These are phyloP conservation scores for Acromyrmex charruanus DNA, from an alignment of 1,140 invertebrate genomes.

Conservation along the genomic window DNA sequence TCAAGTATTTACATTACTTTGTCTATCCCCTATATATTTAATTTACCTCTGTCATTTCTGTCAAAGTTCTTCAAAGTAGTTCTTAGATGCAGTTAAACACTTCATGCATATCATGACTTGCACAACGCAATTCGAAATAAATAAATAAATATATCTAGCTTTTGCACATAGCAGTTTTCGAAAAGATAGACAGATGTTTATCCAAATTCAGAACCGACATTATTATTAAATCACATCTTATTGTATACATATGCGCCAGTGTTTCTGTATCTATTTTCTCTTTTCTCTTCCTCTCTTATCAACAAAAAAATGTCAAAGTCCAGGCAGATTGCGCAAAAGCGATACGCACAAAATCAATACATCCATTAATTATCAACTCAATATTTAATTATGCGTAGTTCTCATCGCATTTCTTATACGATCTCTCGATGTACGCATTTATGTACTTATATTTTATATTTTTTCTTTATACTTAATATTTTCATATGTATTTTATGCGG, in stretches of 20 bases:
- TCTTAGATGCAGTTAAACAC: neutral
- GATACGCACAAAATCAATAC: neutral
- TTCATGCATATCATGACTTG: conserved; percentile 1
- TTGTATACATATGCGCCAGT: neutral
- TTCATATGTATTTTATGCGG: neutral
- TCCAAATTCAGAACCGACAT: neutral
- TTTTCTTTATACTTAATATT: neutral
- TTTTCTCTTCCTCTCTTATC: neutral
- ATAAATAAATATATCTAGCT: neutral
- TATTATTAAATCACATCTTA: neutral
- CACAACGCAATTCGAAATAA: neutral
- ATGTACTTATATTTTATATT: neutral
- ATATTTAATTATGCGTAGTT: neutral
- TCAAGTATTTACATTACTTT: no score
- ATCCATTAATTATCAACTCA: neutral
- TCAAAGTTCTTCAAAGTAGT: neutral
- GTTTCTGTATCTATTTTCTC: neutral
- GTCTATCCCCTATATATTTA: neutral
- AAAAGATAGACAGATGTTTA: neutral
- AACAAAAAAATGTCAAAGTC: neutral
- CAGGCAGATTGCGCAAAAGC: conserved; percentile 2
- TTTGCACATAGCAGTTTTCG: neutral
- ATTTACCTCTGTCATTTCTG: conserved; percentile 36
- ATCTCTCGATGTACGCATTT: neutral
- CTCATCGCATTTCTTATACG: neutral